A percentile compares a stretch with the other conserved stretches of the same genome.
Evolutionary conservation across 2,797 vertebrate genomes (phyloP).

Genomic region (Eidolon dupreanum): DNA sequence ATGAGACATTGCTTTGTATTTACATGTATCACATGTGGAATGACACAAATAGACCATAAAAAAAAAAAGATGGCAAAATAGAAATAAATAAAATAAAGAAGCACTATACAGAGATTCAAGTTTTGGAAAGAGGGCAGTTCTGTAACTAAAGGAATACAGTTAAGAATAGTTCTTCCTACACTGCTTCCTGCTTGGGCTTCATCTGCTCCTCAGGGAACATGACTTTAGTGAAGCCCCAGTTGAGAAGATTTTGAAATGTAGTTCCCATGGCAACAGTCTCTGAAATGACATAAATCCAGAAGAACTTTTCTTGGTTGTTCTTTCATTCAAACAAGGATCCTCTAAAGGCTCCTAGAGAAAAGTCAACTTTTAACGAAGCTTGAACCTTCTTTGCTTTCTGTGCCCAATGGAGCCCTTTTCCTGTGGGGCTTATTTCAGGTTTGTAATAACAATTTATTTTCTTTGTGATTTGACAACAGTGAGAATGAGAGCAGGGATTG

Average conservation of each 20-base stretch:
- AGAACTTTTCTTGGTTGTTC: constrained; percentile 65
- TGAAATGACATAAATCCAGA: constrained; percentile 59
- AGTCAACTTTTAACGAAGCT: constrained; percentile 63
- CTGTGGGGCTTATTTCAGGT: constrained; percentile 30
- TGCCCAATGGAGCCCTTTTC: constrained; percentile 6
- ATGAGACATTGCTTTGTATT: not conserved
- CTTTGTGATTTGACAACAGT: not conserved
- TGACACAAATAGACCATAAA: constrained; percentile 14
- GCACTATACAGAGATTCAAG: constrained; percentile 8
- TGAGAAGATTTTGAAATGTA: constrained; percentile 61
- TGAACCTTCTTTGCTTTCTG: not conserved
- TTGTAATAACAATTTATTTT: constrained; percentile 40
- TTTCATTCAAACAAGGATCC: constrained; percentile 51
- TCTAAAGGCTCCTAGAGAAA: constrained; percentile 15
- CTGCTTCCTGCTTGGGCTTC: constrained; percentile 71
- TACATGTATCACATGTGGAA: not conserved
- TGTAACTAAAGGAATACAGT: constrained; percentile 46
- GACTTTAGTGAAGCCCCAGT: constrained; percentile 65
- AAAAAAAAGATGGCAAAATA: not conserved
- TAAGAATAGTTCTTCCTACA: constrained; percentile 79
- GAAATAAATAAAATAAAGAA: constrained; percentile 58
- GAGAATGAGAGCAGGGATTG: not conserved
- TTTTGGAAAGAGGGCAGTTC: constrained; percentile 63
- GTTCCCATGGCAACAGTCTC: constrained; percentile 73
- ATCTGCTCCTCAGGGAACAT: constrained; percentile 67